A percentile compares a stretch with the other conserved stretches of the same genome.
Evolutionary conservation across 2,113 vertebrate species (phyloP).

Genomic region (Myiozetetes cayanensis): DNA sequence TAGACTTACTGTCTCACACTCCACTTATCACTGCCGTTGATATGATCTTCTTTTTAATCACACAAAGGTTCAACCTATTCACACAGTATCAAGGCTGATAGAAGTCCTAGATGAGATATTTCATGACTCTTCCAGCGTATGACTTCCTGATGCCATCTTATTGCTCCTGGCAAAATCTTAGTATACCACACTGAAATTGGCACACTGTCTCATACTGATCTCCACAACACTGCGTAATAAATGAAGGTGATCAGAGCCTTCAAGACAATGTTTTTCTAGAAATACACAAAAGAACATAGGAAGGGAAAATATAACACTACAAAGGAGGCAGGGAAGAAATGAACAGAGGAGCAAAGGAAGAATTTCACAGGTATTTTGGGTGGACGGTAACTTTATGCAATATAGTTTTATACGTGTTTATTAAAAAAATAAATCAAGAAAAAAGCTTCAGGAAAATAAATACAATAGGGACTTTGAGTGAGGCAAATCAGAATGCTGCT

Average conservation of each 20-base stretch:
- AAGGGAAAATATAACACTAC: not conserved
- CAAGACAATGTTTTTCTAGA: not conserved
- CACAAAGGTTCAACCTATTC: not conserved
- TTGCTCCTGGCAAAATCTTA: not conserved
- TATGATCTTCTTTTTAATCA: not conserved
- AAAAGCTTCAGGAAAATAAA: constrained; percentile 69
- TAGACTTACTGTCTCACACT: not conserved
- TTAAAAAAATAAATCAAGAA: constrained; percentile 66
- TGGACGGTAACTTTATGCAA: constrained; percentile 54
- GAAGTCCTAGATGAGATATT: not conserved
- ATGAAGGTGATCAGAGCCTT: not conserved
- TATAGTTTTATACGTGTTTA: constrained; percentile 68
- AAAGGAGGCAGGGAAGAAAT: constrained; percentile 1
- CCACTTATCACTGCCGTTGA: not conserved
- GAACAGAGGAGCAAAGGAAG: constrained; percentile 19
- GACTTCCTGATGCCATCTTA: not conserved
- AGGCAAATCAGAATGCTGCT: constrained; percentile 68
- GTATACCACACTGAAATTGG: not conserved
- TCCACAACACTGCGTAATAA: not conserved
- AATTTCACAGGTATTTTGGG: constrained; percentile 15
- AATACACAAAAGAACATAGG: not conserved
- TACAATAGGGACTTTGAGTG: constrained; percentile 59
- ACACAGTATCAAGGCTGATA: not conserved
- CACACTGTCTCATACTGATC: not conserved
- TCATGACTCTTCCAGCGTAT: not conserved